phyloP scores from a whole-genome alignment of 2,888 invertebrate genomes.

The Hedya salicella region DNA sequence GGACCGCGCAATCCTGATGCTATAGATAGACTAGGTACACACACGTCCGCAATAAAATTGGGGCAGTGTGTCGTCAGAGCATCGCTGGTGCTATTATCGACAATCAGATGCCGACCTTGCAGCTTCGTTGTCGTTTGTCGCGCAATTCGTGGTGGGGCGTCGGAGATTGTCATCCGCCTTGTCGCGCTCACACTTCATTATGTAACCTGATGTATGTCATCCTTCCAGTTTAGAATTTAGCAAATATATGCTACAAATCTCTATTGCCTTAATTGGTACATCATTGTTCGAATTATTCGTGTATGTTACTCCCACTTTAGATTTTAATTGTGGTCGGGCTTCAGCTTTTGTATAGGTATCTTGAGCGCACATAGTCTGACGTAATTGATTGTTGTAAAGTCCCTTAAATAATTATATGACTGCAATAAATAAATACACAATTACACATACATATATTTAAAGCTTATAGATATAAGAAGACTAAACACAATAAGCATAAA shows the following conservation, averaged over 20 bases:
- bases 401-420: constrained; percentile 8
- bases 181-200: constrained; percentile 71
- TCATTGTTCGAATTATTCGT: too few species aligned
- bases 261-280: background rate
- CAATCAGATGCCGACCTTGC: constrained; percentile 83
- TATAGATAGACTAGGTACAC: constrained; percentile 41
- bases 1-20: constrained; percentile 28
- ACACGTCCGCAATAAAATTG: constrained; percentile 63
- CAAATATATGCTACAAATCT: background rate
- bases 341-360: background rate
- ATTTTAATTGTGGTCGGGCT: background rate
- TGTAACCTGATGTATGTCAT: constrained; percentile 58
- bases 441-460: too few species aligned
- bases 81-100: constrained; percentile 77
- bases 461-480: background rate
- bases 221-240: constrained; percentile 27
- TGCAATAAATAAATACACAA: too few species aligned
- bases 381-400: constrained; percentile 14
- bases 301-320: too few species aligned
- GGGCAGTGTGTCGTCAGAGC: constrained; percentile 72
- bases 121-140: constrained; percentile 79
- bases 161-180: constrained; percentile 81
- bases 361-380: background rate
- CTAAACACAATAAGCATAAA: constrained; percentile 4
- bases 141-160: constrained; percentile 81